Percentiles rank a stretch among this genome's conserved stretches.
Evolutionary conservation across 2,797 vertebrate genomes (phyloP).

Genomic region (Falco concolor): DNA sequence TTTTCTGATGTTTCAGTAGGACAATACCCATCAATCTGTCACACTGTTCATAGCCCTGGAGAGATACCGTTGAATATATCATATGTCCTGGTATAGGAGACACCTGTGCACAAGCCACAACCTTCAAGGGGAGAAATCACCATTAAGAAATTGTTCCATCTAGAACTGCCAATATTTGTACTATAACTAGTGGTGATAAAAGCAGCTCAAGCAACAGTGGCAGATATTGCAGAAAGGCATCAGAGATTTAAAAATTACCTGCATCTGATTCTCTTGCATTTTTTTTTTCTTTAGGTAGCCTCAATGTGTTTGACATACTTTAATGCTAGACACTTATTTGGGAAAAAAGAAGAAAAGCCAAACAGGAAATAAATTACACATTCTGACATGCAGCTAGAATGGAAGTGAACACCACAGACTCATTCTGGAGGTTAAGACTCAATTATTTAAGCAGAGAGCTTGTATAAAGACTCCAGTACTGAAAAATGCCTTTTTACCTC

Average conservation of each 20-base stretch:
- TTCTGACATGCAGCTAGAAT: neutral
- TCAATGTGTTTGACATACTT: neutral
- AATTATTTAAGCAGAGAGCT: neutral
- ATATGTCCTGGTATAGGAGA: neutral
- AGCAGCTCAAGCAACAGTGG: neutral
- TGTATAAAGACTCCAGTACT: neutral
- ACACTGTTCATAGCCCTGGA: neutral
- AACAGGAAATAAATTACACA: neutral
- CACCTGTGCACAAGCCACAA: neutral
- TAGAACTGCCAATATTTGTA: neutral
- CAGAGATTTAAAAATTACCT: neutral
- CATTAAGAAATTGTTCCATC: neutral
- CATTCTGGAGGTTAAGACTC: neutral
- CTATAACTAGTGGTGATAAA: neutral
- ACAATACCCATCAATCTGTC: neutral
- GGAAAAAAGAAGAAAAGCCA: neutral
- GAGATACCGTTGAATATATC: neutral
- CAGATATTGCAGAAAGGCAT: neutral
- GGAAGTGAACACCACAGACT: neutral
- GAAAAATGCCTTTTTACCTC: slow-evolving; percentile 5
- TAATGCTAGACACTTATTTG: neutral
- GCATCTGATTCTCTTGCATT: neutral
- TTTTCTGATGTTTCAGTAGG: slow-evolving; percentile 6
- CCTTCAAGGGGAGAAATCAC: neutral
- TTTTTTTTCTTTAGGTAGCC: neutral